Conservation (phyloP, 2,113 vertebrate species). For the Ifrita kowaldi region DNA sequence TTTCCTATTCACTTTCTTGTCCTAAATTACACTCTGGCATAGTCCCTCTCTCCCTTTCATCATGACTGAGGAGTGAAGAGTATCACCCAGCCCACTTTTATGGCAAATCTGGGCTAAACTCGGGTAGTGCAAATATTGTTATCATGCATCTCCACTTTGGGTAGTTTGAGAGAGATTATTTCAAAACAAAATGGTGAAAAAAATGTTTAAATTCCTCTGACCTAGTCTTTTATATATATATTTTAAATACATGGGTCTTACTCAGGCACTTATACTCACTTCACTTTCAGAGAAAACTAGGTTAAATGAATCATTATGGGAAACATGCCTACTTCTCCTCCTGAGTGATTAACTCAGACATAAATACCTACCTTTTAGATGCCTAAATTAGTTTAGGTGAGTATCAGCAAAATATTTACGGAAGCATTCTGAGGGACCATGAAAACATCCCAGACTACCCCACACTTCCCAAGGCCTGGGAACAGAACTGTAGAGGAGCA, state of each 20-base stretch:
- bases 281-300: not conserved
- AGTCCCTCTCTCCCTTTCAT: not conserved
- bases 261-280: not conserved
- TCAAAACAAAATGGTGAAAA: not conserved
- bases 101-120: not conserved
- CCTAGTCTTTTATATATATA: not conserved
- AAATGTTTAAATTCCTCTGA: not conserved
- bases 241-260: not conserved
- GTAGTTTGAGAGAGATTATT: not conserved
- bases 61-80: not conserved
- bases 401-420: not conserved
- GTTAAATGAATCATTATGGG: not conserved
- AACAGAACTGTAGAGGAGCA: not conserved
- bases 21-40: not conserved
- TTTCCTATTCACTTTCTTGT: not conserved
- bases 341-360: not conserved
- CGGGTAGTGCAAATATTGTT: rapidly evolving
- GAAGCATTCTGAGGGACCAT: not conserved
- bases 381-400: not conserved
- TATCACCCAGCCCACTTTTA: not conserved
- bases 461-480: not conserved
- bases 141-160: not conserved
- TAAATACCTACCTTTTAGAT: not conserved
- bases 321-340: not conserved
- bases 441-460: not conserved